Evolutionary conservation across 2,797 vertebrate species (phyloP), one percentile per base, ranked within the genome.

Genomic region (Coilia nasus): DNA sequence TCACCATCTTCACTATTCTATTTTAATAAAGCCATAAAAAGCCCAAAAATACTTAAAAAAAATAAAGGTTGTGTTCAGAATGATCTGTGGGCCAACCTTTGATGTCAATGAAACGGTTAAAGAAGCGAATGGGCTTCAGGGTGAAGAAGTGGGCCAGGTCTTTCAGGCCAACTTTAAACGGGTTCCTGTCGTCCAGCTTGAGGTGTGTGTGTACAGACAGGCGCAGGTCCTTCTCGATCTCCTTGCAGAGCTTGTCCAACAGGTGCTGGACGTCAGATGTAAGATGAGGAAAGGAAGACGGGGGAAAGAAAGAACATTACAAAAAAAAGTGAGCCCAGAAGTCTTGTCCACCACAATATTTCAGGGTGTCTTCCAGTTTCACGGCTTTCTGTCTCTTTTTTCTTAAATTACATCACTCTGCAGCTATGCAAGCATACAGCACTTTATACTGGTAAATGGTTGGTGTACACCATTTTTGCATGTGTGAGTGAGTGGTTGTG

Each of bases 191-290:
- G 19, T 99, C 98, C 83, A 99, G 93, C 88, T 99, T 99, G 83
- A 99, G 94, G 88, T 99, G 98, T 0, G 97, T 99, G 91, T 99
- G 98, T 81, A 99, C 98, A 19, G 98, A 99, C 5, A 99, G 97
- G 60, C 98, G 97, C 81, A 99, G 93, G 88, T 99, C 98, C 89
- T 99, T 99, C 93, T 99, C 98, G 7, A 99, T 99, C 93, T 99
- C 98, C 91, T 99, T 99, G 93, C 98, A 99, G 84, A 99, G 94
- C 89, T 98, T 99, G 89, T 99, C 97, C 90, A 99, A 92, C 87
- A 99, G 92, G 90, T 98, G 97, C 98, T 99, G 56, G 19, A 28
- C n/a, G 47, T 6, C 12, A 47, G 57, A 2, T 15, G 83, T 14
- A 35, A 28, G 25, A 41, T 41, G 50, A 60, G n/a, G 3, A 50